phyloP scores from a whole-genome alignment of 2,797 vertebrate species.

The Margarornis squamiger region DNA sequence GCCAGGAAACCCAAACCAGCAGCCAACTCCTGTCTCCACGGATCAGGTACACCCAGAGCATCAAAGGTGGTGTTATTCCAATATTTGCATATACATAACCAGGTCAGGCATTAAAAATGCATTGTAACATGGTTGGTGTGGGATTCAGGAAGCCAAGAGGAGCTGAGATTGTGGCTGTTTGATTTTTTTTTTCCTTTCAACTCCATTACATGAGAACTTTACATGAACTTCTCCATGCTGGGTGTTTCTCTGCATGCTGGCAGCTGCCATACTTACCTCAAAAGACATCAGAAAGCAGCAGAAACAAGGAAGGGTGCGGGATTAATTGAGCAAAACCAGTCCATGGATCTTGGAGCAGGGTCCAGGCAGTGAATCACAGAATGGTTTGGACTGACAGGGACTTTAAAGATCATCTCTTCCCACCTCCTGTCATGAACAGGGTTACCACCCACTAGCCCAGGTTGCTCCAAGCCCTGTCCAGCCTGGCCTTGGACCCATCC shows the following conservation, averaged over 20 bases:
- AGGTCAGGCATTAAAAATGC: constrained; percentile 26
- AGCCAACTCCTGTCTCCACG: background rate
- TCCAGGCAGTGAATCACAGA: background rate
- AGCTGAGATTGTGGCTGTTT: constrained; percentile 24
- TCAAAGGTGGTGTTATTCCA: background rate
- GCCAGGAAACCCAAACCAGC: background rate
- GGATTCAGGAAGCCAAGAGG: background rate
- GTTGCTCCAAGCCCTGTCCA: background rate
- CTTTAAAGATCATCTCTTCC: background rate
- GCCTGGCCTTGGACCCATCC: background rate
- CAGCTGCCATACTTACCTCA: background rate
- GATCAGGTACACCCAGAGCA: background rate
- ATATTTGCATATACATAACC: background rate
- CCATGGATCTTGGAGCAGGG: background rate
- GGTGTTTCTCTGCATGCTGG: background rate
- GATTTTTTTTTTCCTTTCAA: background rate
- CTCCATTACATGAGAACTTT: background rate
- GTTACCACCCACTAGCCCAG: background rate
- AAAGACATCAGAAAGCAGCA: constrained; percentile 23
- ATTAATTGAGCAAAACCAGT: background rate
- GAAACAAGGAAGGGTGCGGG: background rate
- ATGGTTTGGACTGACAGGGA: background rate
- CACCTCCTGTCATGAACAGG: background rate
- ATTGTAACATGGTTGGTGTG: constrained; percentile 1
- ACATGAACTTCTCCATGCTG: background rate